Evolutionary conservation across 2,888 invertebrate genomes (phyloP), one percentile per base, ranked within the genome.

Genomic region (Abrostola tripartita): DNA sequence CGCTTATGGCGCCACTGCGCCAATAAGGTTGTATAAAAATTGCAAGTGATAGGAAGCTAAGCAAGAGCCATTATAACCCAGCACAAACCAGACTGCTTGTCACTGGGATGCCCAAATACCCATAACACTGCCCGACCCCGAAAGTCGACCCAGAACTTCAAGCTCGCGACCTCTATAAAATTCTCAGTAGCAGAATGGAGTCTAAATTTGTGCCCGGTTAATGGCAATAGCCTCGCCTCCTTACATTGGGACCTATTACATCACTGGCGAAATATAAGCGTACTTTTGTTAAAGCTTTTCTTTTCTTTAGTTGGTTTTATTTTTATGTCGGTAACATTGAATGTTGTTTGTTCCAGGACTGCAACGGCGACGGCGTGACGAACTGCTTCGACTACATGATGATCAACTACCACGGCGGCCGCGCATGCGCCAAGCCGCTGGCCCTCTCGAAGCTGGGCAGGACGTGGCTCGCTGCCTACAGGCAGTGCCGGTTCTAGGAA

Each of bases 351-450:
- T 90, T 90, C 12, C 87, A 96, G 95, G 96, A 96, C 83, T 96
- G 96, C 84, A 96, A 96, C 81, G 87, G 85, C 0, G 96, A 96
- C 81, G 96, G 96, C 0, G 93, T 95, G 0, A 96, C 96, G 0
- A 91, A 96, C 85, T 96, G 96, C 76, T 94, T 93, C 77, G 96
- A 96, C 87, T 96, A 94, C 87, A 95, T 96, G 86, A 95, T 96
- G 94, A 95, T 96, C 64, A 96, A 96, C 86, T 95, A 95, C 85
- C 95, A 96, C 81, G 96, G 96, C 0, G 95, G 95, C 0, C 87
- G 90, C 41, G 92, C 92, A 9, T 96, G 96, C 81, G 83, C 91
- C 5, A 85, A 85, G 1, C 89, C 95, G 0, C 85, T 93, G 2
- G 58, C 66, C 64, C 74, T 74, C 11, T 85, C 88, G 0, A 44